Percentiles rank a stretch among this genome's conserved stretches.
Evolutionary conservation across 2,797 vertebrate genomes (phyloP).

Genomic region (Manis javanica): DNA sequence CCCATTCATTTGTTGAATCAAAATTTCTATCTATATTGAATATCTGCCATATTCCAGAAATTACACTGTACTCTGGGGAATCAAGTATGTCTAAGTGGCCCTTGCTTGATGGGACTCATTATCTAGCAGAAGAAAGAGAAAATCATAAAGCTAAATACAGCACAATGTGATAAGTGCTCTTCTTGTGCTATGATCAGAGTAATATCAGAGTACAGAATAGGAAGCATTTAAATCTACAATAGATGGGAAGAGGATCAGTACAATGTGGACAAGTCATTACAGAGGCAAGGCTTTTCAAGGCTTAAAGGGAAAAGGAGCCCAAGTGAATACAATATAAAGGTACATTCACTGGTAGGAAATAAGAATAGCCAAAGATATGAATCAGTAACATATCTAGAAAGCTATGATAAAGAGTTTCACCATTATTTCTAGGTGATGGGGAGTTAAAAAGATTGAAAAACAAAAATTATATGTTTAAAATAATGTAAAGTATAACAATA

Average conservation of each 20-base stretch:
- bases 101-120: not conserved
- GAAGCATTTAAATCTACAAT: not conserved
- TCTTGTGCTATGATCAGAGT: not conserved
- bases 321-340: not conserved
- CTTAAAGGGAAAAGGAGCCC: not conserved
- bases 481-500: not conserved
- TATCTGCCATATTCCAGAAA: not conserved
- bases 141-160: not conserved
- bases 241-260: not conserved
- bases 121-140: not conserved
- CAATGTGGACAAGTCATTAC: not conserved
- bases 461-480: not conserved
- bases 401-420: not conserved
- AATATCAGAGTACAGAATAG: not conserved
- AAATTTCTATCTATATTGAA: not conserved
- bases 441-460: not conserved
- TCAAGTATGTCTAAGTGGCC: not conserved
- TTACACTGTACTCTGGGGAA: not conserved
- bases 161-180: not conserved
- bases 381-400: not conserved
- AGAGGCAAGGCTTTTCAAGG: not conserved
- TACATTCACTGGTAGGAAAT: not conserved
- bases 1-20: not conserved
- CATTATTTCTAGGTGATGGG: not conserved
- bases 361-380: not conserved